These are phyloP conservation scores for Scaptodrosophila lebanonensis DNA, from an alignment of 1,140 invertebrate species.

Conservation along the genomic window DNA sequence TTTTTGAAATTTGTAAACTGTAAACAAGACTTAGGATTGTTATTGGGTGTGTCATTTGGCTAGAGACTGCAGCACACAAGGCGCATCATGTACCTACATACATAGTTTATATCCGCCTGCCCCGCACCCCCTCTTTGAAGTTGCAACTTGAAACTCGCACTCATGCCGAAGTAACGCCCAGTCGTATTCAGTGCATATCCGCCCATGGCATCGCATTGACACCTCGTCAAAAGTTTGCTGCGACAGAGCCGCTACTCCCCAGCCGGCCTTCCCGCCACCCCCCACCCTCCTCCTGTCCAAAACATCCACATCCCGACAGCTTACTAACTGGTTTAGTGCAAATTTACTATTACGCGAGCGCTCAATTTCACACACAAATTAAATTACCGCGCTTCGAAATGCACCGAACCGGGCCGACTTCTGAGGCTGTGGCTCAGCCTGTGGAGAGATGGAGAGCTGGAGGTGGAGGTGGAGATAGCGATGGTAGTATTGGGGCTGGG, in stretches of 20 bases:
- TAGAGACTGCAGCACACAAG: too few relatives aligned
- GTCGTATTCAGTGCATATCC: background rate
- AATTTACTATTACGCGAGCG: constrained; percentile 71
- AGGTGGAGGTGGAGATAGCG: background rate
- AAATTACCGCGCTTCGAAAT: constrained; percentile 60
- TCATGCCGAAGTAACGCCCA: too few relatives aligned
- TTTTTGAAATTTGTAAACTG: too few relatives aligned
- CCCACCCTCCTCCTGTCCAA: background rate
- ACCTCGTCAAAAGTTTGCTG: constrained; percentile 65
- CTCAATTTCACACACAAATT: constrained; percentile 70
- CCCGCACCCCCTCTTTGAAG: background rate
- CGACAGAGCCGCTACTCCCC: constrained; percentile 3
- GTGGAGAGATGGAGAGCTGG: too few relatives aligned
- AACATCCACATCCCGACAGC: constrained; percentile 12
- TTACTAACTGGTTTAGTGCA: constrained; percentile 66
- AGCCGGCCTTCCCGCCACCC: background rate
- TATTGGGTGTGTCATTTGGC: too few relatives aligned
- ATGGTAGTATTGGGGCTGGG: background rate
- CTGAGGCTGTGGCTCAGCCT: too few relatives aligned
- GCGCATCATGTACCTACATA: too few relatives aligned
- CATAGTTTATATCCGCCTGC: too few relatives aligned
- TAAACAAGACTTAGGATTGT: too few relatives aligned
- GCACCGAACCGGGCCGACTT: too few relatives aligned
- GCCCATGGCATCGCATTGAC: constrained; percentile 56
- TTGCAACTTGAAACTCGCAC: constrained; percentile 31